Evolutionary conservation across 2,888 invertebrate species (phyloP), one percentile per base, ranked within the genome.

Genomic region (Cephalotes varians): DNA sequence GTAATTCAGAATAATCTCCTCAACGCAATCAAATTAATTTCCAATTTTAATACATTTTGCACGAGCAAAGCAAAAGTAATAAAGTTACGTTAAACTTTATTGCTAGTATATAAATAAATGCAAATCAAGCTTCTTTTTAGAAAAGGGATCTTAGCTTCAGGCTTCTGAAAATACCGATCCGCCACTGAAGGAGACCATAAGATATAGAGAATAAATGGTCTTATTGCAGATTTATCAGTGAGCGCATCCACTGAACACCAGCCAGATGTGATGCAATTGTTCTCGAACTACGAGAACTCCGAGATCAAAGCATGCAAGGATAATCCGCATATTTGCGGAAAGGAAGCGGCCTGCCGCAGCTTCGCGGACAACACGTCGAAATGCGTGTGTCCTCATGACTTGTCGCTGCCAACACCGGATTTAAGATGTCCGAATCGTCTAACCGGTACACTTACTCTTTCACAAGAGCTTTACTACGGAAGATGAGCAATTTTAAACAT

Each of bases 311-410:
- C 93, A 84, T 94, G 94, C 87, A 86, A 85, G 44, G 90, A 90
- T 31, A 86, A 93, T 74, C 94, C 95, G 3, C 95, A 95, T 15
- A 95, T 96, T 56, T 97, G 97, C 90, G 96, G 96, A 0, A 95
- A 94, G 51, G 97, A 97, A 87, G 96, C 96, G 0, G 97, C 96
- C 0, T 97, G 97, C 91, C 94, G 95, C 80, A 95, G 94, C 18
- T 93, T 95, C 87, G 93, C 95, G 73, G 95, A 96, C 84, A 94
- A 94, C 81, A 95, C 95, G 6, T 96, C 96, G 90, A 95, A 95
- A 71, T 97, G 97, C 92, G 94, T 96, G 5, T 97, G 97, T 92
- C 96, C 97, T 0, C 96, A 96, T 88, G 96, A 97, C 90, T 95
- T 95, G n/a, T 95, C 95, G 65, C 95, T 95, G 0, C 96, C 96